Evolutionary conservation across 2,797 vertebrate genomes (phyloP).

Genomic region (Avahi laniger): DNA sequence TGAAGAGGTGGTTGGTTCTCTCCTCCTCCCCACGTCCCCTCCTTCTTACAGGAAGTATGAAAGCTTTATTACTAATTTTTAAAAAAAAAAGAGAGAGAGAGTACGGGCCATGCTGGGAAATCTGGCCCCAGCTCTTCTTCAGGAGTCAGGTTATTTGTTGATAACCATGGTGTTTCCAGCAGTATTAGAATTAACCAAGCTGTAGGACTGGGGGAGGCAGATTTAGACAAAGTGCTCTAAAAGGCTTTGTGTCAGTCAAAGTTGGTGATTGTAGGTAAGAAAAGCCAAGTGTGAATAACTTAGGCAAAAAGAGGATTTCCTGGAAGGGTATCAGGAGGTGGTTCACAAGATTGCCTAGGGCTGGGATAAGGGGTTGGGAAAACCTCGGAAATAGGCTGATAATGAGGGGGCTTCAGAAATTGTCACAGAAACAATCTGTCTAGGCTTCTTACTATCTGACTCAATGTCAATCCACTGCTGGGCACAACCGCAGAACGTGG

Average conservation of each 20-base stretch:
- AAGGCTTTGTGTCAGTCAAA: background rate
- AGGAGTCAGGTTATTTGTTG: background rate
- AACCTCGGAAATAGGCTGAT: background rate
- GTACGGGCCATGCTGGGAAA: background rate
- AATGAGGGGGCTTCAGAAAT: background rate
- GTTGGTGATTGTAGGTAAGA: background rate
- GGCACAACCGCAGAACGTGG: background rate
- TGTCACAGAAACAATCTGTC: background rate
- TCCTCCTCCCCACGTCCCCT: background rate
- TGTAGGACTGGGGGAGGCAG: background rate
- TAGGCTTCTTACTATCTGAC: background rate
- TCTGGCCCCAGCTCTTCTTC: background rate
- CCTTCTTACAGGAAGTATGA: background rate
- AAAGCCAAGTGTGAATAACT: background rate
- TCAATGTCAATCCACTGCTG: background rate
- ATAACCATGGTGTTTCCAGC: background rate
- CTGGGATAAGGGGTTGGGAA: accelerated
- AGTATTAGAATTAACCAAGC: background rate
- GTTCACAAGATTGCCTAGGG: background rate
- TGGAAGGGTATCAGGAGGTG: background rate
- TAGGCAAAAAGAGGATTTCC: background rate
- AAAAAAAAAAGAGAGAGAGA: background rate
- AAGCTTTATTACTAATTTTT: background rate
- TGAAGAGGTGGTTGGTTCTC: background rate
- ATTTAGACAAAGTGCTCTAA: background rate